Evolutionary conservation across 23 tunicate genomes (phyloP).

Genomic region (Diplosoma virens): DNA sequence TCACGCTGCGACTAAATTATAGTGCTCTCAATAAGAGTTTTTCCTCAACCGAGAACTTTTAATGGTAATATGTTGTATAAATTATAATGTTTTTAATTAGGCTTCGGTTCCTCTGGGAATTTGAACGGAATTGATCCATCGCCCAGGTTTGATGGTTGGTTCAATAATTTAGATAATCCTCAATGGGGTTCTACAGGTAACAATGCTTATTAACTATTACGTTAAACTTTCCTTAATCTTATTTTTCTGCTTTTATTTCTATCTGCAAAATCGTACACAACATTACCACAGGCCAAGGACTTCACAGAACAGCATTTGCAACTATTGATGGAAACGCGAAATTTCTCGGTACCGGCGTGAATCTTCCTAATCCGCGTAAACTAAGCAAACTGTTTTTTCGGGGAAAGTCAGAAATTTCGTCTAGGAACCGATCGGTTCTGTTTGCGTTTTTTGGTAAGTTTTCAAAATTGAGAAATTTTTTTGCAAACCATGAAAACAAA

Average conservation of each 20-base stretch:
- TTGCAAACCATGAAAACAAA: too few relatives aligned
- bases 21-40: too few relatives aligned
- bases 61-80: too few relatives aligned
- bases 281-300: constrained; percentile 34
- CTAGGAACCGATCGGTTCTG: constrained; percentile 40
- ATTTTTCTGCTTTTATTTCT: too few relatives aligned
- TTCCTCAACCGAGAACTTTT: too few relatives aligned
- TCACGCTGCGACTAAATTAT: too few relatives aligned
- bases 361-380: constrained; percentile 41
- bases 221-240: too few relatives aligned
- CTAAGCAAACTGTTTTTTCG: constrained; percentile 28
- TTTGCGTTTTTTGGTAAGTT: constrained; percentile 53
- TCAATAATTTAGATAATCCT: constrained; percentile 78
- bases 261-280: too few relatives aligned
- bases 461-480: not conserved
- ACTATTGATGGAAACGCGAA: not conserved
- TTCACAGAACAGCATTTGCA: constrained; percentile 21
- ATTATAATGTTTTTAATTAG: too few relatives aligned
- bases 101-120: too few relatives aligned
- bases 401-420: constrained; percentile 15
- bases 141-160: constrained; percentile 87
- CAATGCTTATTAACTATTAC: not conserved
- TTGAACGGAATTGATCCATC: too few relatives aligned
- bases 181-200: constrained; percentile 93
- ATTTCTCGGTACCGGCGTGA: not conserved